Base-by-base conservation (phyloP, 2,113 vertebrate genomes). In the Nerophis ophidion region DNA sequence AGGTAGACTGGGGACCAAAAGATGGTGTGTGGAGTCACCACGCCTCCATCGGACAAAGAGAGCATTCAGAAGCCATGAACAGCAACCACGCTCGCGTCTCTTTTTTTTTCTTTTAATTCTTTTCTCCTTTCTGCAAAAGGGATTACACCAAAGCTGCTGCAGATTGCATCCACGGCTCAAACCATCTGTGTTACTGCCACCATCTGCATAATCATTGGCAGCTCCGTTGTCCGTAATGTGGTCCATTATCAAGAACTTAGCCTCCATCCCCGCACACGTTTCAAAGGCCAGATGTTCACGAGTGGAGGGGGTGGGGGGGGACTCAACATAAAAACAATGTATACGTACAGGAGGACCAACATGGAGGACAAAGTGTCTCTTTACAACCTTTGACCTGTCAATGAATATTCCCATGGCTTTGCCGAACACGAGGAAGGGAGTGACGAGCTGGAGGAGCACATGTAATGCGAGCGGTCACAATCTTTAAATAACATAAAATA, bases 11-110 rank as follows among this genome's bases (percentile, higher is more conserved):
- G 11, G 76, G 80, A 73, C 74, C 49, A 44, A 64, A 73, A 71
- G 76, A 77, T 80, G 81, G 74, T 79, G 48, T 71, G 70, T 86
- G 87, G 82, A 84, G 76, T 85, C 82, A 81, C 82, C 88, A 88
- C 85, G 85, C 74, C 83, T 84, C 74, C 67, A 85, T 87, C 84
- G 12, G 12, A 56, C 54, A 60, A 77, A 83, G 75, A 81, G 81
- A 88, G 86, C 84, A 86, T 88, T 87, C 85, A 82, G 80, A 77
- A 80, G 83, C 74, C 72, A 74, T 55, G 78, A 81, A 84, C 75
- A 71, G 73, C 68, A 70, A 72, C 74, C 74, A 74, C 40, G 36
- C 36, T 12, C 4, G 36, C 36, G 4, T 8, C 42, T 42, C 7
- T 11, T 56, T 10, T 68, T 2, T 53, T 40, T 61, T 74, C 65